Percentiles rank a stretch among this genome's conserved stretches.
These are phyloP conservation scores for Tridacna crocea DNA, from an alignment of 2,888 invertebrate genomes.

Conservation along the genomic window DNA sequence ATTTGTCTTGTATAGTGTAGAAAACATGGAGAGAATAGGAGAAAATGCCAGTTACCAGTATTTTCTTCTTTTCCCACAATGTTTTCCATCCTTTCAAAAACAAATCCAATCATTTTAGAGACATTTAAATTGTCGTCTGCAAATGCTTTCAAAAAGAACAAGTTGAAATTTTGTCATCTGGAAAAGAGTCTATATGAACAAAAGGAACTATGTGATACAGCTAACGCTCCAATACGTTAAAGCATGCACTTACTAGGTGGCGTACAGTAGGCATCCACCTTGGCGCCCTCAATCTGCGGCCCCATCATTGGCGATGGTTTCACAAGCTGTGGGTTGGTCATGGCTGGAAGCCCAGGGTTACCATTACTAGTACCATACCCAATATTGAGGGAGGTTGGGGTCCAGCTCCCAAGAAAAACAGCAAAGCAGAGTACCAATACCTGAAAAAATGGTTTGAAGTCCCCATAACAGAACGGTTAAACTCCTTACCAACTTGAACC, in stretches of 20 bases:
- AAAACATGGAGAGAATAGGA: too few species aligned
- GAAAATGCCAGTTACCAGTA: too few species aligned
- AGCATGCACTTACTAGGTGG: conserved; percentile 78
- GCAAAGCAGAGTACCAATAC: conserved; percentile 82
- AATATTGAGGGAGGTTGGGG: conserved; percentile 80
- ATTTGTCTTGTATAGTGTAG: too few species aligned
- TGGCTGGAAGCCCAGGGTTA: conserved; percentile 50
- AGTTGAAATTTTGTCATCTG: neutral
- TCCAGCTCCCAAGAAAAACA: conserved; percentile 83
- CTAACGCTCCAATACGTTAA: neutral
- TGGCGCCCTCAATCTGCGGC: conserved; percentile 72
- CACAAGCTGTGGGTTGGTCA: conserved; percentile 69
- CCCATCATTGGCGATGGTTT: conserved; percentile 73
- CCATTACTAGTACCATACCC: conserved; percentile 71
- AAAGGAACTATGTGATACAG: neutral
- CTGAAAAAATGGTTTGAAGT: conserved; percentile 61
- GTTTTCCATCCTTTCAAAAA: too few species aligned
- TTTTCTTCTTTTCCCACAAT: too few species aligned
- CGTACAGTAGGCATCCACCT: conserved; percentile 75
- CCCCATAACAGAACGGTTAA: conserved; percentile 3
- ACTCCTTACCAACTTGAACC: neutral
- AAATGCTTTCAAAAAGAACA: too few species aligned
- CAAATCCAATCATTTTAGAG: too few species aligned
- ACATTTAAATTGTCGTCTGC: too few species aligned
- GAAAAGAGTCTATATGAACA: neutral